phyloP scores from a whole-genome alignment of 2,888 invertebrate genomes.

The Itoplectis maculator region DNA sequence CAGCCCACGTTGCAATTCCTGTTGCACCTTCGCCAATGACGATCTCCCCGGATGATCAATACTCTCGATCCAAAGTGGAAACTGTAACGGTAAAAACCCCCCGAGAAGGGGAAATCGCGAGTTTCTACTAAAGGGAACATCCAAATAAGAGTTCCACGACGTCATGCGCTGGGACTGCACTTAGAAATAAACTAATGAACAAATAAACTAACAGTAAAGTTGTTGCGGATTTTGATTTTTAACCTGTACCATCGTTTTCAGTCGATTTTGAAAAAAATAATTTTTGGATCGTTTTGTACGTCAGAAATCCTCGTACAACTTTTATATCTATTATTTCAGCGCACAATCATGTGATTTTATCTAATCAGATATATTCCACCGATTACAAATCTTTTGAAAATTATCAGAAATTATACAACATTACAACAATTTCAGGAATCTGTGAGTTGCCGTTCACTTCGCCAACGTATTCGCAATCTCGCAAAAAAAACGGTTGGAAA shows the following conservation, averaged over 20 bases:
- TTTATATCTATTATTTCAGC: too few relatives aligned
- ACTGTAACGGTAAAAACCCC: constrained; percentile 39
- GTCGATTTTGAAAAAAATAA: too few relatives aligned
- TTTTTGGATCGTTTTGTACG: too few relatives aligned
- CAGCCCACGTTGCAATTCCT: constrained; percentile 69
- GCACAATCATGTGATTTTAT: too few relatives aligned
- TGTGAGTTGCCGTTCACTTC: neutral
- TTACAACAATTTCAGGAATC: neutral
- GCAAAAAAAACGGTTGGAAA: constrained; percentile 3
- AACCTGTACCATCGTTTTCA: neutral
- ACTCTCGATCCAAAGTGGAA: constrained; percentile 27
- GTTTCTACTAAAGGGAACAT: neutral
- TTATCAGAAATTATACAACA: neutral
- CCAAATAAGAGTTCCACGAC: neutral
- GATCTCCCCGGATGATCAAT: constrained; percentile 42
- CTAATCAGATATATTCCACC: neutral
- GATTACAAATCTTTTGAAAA: neutral
- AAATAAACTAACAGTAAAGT: too few relatives aligned
- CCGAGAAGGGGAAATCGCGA: constrained; percentile 10
- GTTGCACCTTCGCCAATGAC: constrained; percentile 60
- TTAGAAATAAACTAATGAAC: neutral
- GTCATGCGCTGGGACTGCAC: neutral
- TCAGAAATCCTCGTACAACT: too few relatives aligned
- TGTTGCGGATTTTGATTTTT: too few relatives aligned
- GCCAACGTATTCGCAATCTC: neutral